These are phyloP conservation scores for Pollenia angustigena DNA, from an alignment of 2,888 invertebrate species.

Conservation along the genomic window DNA sequence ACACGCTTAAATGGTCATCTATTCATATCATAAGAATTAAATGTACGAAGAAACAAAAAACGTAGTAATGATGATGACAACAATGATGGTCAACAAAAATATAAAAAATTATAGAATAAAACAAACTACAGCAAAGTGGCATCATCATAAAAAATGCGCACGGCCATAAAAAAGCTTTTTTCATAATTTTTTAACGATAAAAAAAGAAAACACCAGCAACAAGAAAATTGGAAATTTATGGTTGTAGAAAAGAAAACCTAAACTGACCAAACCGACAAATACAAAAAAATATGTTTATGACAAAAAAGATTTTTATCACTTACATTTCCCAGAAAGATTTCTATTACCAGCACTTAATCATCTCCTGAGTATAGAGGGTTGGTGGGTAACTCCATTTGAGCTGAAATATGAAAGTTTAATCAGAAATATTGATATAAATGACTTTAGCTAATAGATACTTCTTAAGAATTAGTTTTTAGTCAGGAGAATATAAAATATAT, in stretches of 20 bases:
- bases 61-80: slow-evolving; percentile 56
- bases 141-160: slow-evolving; percentile 73
- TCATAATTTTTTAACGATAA: slow-evolving; percentile 80
- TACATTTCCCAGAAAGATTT: slow-evolving; percentile 43
- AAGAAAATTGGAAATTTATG: slow-evolving; percentile 71
- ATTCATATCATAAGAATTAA: slow-evolving; percentile 62
- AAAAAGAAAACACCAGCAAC: slow-evolving; percentile 24
- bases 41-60: slow-evolving; percentile 21
- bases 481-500: neutral
- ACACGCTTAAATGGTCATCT: slow-evolving; percentile 62
- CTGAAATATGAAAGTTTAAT: slow-evolving; percentile 76
- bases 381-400: neutral
- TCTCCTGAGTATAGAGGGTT: slow-evolving; percentile 23
- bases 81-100: slow-evolving; percentile 37
- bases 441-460: slow-evolving; percentile 80
- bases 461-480: slow-evolving; percentile 74
- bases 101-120: slow-evolving; percentile 57
- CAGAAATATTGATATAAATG: slow-evolving; percentile 79
- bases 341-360: slow-evolving; percentile 59
- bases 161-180: slow-evolving; percentile 82
- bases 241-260: slow-evolving; percentile 43
- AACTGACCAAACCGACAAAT: slow-evolving; percentile 59
- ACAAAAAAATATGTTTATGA: slow-evolving; percentile 71
- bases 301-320: slow-evolving; percentile 72
- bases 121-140: slow-evolving; percentile 69